phyloP scores from a whole-genome alignment of 2,113 vertebrate genomes.

The Dendrocopos noguchii region DNA sequence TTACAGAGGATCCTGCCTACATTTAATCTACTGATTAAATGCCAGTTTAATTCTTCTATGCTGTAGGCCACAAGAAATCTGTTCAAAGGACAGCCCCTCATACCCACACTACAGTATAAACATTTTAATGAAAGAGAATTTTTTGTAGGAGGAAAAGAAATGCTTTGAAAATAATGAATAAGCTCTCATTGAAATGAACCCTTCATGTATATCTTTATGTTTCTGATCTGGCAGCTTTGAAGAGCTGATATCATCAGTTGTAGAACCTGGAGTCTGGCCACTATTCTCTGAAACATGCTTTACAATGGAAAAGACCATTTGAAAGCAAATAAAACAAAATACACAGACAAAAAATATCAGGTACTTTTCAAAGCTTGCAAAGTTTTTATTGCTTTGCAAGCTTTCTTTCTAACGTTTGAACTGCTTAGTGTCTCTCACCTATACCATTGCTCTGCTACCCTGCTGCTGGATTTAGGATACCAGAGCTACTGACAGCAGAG shows the following conservation, averaged over 20 bases:
- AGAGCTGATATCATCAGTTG: slow-evolving; percentile 68
- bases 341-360: background rate
- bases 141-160: slow-evolving; percentile 55
- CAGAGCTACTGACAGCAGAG: background rate
- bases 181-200: slow-evolving; percentile 47
- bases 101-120: slow-evolving; percentile 53
- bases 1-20: slow-evolving; percentile 56
- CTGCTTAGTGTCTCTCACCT: background rate
- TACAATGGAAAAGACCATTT: slow-evolving; percentile 38
- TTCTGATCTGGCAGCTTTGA: slow-evolving; percentile 69
- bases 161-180: slow-evolving; percentile 68
- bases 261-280: slow-evolving; percentile 63
- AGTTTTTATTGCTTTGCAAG: background rate
- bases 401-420: background rate
- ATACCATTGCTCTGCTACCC: background rate
- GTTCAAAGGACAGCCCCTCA: slow-evolving; percentile 61
- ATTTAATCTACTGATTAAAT: slow-evolving; percentile 56
- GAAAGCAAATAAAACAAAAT: slow-evolving; percentile 28
- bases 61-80: slow-evolving; percentile 57
- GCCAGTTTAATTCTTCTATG: slow-evolving; percentile 61
- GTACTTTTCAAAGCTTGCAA: background rate
- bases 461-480: background rate
- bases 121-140: slow-evolving; percentile 60
- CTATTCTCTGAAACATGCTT: slow-evolving; percentile 43
- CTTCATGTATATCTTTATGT: slow-evolving; percentile 61